These are phyloP conservation scores for Hemistola chrysoprasaria DNA, from an alignment of 2,888 invertebrate genomes.

Conservation along the genomic window DNA sequence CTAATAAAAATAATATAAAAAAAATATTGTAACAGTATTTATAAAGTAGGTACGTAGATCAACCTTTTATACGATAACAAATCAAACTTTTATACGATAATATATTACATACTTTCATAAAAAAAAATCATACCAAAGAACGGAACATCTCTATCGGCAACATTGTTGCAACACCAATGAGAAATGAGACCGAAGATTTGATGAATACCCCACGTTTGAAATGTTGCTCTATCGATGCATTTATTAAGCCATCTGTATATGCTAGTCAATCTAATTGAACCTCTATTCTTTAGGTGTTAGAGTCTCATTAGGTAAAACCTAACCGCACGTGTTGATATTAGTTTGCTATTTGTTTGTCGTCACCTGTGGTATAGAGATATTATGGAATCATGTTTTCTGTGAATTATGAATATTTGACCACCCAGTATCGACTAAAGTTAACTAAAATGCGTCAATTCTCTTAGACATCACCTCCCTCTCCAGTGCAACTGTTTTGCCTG, in stretches of 20 bases:
- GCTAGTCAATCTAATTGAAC: slow-evolving; percentile 10
- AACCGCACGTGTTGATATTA: slow-evolving; percentile 45
- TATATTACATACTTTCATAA: not conserved
- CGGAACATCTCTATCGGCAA: slow-evolving; percentile 39
- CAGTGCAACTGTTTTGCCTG: too few species aligned
- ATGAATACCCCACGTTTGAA: slow-evolving; percentile 63
- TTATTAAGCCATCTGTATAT: slow-evolving; percentile 42
- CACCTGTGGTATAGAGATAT: slow-evolving; percentile 55
- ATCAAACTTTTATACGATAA: too few species aligned
- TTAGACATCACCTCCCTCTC: too few species aligned
- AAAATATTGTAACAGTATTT: too few species aligned
- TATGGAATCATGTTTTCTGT: slow-evolving; percentile 37
- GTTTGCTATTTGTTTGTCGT: slow-evolving; percentile 58
- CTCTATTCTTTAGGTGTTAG: slow-evolving; percentile 17
- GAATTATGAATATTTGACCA: slow-evolving; percentile 14
- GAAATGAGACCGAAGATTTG: slow-evolving; percentile 69
- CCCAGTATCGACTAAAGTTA: too few species aligned
- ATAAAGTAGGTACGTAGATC: too few species aligned
- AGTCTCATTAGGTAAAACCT: not conserved
- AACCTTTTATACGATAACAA: too few species aligned
- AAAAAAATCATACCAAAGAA: not conserved
- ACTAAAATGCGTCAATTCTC: too few species aligned
- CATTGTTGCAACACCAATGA: slow-evolving; percentile 55
- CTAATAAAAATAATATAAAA: too few species aligned
- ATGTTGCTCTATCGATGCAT: slow-evolving; percentile 61